These are phyloP conservation scores for Cairina moschata DNA, from an alignment of 2,113 vertebrate species.

Conservation along the genomic window DNA sequence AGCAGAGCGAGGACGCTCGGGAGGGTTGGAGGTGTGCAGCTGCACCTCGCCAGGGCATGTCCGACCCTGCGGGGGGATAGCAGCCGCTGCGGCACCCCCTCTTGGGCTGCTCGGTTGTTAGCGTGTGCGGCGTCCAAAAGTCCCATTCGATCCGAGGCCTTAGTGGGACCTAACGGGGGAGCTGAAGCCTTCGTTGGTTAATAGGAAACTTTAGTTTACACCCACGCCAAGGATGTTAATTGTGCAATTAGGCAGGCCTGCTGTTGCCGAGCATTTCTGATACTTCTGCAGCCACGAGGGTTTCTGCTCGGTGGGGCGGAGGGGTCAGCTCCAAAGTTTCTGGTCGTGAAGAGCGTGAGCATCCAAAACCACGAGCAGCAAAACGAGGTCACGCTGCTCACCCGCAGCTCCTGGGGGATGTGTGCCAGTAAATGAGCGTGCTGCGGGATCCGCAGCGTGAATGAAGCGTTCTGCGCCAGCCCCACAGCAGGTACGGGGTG, in stretches of 20 bases:
- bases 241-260: neutral
- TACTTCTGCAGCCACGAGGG: neutral
- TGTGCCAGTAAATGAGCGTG: neutral
- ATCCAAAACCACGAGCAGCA: neutral
- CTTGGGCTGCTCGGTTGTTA: neutral
- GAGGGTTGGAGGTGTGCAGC: neutral
- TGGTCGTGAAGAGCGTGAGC: neutral
- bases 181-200: neutral
- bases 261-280: neutral
- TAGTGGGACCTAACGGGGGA: neutral
- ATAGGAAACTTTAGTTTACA: neutral
- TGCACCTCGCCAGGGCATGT: rapidly evolving
- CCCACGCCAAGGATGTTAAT: neutral
- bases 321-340: neutral
- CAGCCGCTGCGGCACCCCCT: neutral
- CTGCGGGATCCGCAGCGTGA: neutral
- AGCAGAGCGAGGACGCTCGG: neutral
- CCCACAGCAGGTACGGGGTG: neutral
- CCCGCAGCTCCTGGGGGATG: neutral
- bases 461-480: neutral
- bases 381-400: neutral
- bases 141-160: neutral
- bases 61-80: neutral
- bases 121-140: neutral
- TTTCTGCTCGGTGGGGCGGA: neutral